Evolutionary conservation across 2,888 invertebrate genomes (phyloP), one percentile per base, ranked within the genome.

Genomic region (Diploptera punctata): DNA sequence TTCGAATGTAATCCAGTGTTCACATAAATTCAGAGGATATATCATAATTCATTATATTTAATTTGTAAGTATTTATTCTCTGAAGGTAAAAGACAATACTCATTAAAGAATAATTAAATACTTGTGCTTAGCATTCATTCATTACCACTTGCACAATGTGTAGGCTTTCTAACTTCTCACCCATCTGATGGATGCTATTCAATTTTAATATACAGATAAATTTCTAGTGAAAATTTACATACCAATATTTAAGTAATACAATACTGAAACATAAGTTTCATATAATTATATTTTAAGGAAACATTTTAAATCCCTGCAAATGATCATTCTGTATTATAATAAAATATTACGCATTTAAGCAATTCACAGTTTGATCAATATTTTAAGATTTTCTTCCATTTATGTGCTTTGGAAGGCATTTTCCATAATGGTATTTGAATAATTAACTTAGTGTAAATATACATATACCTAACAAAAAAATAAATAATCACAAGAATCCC

Each of bases 401-500:
- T 52, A 13, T 24, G 52, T 13, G 3, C 24, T n/a, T 52, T 5
- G 9, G 24, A 18, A 49, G n/a, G 19, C 19, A 52, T 24, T 9
- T 52, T 19, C 19, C 19, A 21, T 52, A 21, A 24, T 52, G 3
- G 19, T 21, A 49, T 19, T 24, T 52, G 19, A 9, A 24, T 52
- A 21, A 1, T 52, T 1, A 1, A 52, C 24, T 52, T 9, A 24
- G 3, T 52, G 52, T 52, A 24, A 19, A 52, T 52, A 52, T 19
- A 9, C 52, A 52, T 52, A 21, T 52, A 10, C 21, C 18, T 52
- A 52, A 21, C 24, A 18, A 49, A 19, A 24, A 24, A 21, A 24
- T 52, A 52, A 52, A 24, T 52, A 52, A 24, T 52, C 52, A 52
- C 21, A 24, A 24, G n/a, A n/a, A n/a, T n/a, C n/a, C n/a, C n/a